Base-by-base conservation (phyloP, 2,113 vertebrate genomes). In the Charina bottae region DNA sequence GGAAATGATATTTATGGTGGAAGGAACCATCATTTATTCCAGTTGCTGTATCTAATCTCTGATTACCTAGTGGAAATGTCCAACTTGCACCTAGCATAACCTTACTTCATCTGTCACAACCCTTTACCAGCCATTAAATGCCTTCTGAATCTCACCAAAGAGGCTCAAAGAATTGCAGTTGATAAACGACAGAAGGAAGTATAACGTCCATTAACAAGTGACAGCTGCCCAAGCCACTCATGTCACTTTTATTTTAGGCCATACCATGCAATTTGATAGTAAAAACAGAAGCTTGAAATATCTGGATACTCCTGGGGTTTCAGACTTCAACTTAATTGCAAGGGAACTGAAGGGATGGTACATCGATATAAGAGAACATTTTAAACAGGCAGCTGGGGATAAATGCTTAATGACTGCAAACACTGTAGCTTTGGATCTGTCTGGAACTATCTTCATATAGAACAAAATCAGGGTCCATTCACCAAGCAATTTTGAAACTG, bases 101-200 rank as follows among this genome's bases (percentile, higher is more conserved):
- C 68, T 85, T 33, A 13, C 26, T 46, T 85, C 56, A 15, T 62
- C 90, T 90, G 58, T 54, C 83, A 62, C 42, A 33, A 6, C 62
- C 24, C 68, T 90, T 55, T 83, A 85, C 42, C 83, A 84, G 78
- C 78, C 83, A 46, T 60, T n/a, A 90, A 90, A 49, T 84, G 37
- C 60, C 60, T 90, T 24, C 78, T 21, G 15, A 84, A 10, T 24
- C 26, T 28, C 56, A 21, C 23, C 13, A 60, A 90, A 90, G 72
- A 84, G 58, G 26, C 83, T 53, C 83, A 53, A 85, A 83, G 58
- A 56, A 85, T 8, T 53, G 28, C 4, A 85, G 28, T 33, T 46
- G 23, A 33, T 85, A 53, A 85, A 12, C 6, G 56, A 11, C 56
- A 28, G 56, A 85, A n/a, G 15, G 26, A 60, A 85, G 37, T n/a